Base-by-base conservation (phyloP, 2,113 vertebrate species). In the Lamprotornis superbus region DNA sequence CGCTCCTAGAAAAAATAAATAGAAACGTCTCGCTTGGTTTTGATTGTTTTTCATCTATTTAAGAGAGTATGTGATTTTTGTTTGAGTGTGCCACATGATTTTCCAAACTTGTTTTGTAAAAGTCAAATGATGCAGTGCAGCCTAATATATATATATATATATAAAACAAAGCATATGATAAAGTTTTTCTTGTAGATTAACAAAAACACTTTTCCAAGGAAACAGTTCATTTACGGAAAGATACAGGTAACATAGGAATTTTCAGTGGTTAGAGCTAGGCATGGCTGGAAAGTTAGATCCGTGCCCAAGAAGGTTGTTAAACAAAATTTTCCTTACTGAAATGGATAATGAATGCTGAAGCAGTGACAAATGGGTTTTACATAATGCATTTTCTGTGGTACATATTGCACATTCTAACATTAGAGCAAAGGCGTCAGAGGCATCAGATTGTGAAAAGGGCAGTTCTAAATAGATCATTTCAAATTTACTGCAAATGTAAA, bases 111-210 rank as follows among this genome's bases (percentile, higher is more conserved):
- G 30, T 3, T 50, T 69, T 76, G 50, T 47, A 20, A 55, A 89
- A 68, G 46, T 63, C 18, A 39, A n/a, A 10, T 35, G n/a, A 22
- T 53, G 9, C 21, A 5, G 33, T 31, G 8, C 37, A 60, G 61
- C 16, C 12, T 67, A 4, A 2, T 49, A 3, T 15, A 20, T 20
- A 11, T 7, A 8, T 21, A 9, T 17, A 7, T 6, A 7, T 39
- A 14, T 25, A 8, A 27, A 12, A 31, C 28, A 53, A 31, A 53
- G 11, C 52, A 19, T 53, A 31, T 30, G 28, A 2, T 42, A 19
- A 92, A 85, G 23, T 83, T 91, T 61, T 74, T 30, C 15, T 25
- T 39, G 53, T 31, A 73, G 61, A 57, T 30, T 55, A 21, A 8
- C 39, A 18, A 75, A 33, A 60, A 7, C 40, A 2, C 18, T 80